Conservation (phyloP, 2,113 vertebrate species). For the Telmatochromis bifrenatus region DNA sequence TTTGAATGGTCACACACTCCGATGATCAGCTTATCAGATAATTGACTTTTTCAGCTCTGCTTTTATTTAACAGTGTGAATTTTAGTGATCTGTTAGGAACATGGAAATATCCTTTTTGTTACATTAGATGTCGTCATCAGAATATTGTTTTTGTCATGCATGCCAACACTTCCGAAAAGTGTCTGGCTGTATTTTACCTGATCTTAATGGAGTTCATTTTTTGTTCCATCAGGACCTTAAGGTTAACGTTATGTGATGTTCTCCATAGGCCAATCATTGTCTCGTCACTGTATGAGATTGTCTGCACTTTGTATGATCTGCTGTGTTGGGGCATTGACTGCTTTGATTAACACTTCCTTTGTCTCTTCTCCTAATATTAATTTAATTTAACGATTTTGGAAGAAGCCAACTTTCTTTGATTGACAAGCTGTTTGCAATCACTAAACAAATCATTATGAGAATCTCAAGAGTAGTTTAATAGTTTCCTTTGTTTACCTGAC, state of each 20-base stretch:
- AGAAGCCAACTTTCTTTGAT: not conserved
- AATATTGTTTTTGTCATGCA: not conserved
- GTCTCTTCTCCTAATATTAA: not conserved
- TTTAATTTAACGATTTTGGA: not conserved
- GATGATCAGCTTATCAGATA: not conserved
- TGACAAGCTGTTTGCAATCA: not conserved
- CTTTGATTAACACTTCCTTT: not conserved
- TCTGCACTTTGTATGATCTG: not conserved
- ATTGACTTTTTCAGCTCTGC: not conserved
- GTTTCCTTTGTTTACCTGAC: not conserved
- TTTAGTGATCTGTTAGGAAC: not conserved
- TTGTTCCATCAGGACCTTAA: slow-evolving; percentile 2
- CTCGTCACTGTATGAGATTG: not conserved
- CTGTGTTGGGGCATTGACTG: not conserved
- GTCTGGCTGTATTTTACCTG: not conserved
- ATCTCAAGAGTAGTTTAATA: not conserved
- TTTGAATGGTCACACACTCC: not conserved
- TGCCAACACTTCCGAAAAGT: not conserved
- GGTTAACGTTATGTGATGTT: not conserved
- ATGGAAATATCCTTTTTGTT: not conserved
- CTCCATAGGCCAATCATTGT: not conserved
- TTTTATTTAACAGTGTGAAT: not conserved
- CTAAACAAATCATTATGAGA: not conserved
- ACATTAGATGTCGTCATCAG: not conserved
- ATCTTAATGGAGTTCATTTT: not conserved